Conservation (phyloP, 2,888 invertebrate genomes). For the Lasioglossum lativentre region DNA sequence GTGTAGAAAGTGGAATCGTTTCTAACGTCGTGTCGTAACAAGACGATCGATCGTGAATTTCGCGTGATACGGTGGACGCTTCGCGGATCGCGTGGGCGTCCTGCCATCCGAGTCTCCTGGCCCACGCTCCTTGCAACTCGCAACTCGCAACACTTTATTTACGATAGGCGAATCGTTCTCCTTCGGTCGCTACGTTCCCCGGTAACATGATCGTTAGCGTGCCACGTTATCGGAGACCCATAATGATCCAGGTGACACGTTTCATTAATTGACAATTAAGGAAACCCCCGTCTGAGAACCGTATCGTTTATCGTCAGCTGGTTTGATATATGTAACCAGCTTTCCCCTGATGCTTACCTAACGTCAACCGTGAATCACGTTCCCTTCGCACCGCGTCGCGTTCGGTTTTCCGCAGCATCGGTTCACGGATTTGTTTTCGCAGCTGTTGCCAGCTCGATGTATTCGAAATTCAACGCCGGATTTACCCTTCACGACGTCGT, state of each 20-base stretch:
- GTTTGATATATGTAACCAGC: conserved; percentile 47
- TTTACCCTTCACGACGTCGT: not conserved
- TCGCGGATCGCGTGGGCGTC: conserved; percentile 79
- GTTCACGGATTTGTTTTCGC: conserved; percentile 28
- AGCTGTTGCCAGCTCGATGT: not conserved
- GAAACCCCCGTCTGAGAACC: not conserved
- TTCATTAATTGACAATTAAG: conserved; percentile 26
- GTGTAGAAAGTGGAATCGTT: conserved; percentile 12
- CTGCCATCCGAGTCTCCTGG: conserved; percentile 73
- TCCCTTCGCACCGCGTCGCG: conserved; percentile 55
- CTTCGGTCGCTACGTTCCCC: conserved; percentile 31
- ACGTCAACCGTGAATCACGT: conserved; percentile 72
- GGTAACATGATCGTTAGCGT: not conserved
- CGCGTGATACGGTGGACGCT: conserved; percentile 44
- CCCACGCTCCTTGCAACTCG: conserved; percentile 65
- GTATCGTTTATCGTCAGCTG: conserved; percentile 60
- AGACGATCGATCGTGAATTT: conserved; percentile 38
- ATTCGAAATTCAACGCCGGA: conserved; percentile 11
- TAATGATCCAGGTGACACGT: not conserved
- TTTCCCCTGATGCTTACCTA: conserved; percentile 44
- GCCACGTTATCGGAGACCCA: not conserved
- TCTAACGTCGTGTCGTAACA: not conserved
- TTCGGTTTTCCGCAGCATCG: conserved; percentile 23
- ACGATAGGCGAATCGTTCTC: conserved; percentile 48
- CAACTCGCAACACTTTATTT: conserved; percentile 64